Evolutionary conservation across 2,888 invertebrate species (phyloP).

Genomic region (Phorcus lineatus): DNA sequence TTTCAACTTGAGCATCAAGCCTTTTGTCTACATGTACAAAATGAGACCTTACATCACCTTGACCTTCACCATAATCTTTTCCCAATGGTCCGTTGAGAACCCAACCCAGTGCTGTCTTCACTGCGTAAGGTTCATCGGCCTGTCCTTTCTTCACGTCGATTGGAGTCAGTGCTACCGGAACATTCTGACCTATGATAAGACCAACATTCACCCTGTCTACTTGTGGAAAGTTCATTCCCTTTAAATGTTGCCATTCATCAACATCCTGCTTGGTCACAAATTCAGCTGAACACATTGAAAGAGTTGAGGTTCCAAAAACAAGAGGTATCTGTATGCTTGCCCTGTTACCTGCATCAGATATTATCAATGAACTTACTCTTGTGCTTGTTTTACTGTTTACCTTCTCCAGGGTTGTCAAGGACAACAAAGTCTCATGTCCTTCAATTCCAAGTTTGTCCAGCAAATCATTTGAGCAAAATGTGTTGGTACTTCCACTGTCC

Average conservation of each 20-base stretch:
- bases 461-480: neutral
- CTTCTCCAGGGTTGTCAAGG: neutral
- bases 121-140: slow-evolving; percentile 31
- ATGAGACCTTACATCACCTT: neutral
- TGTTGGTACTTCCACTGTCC: neutral
- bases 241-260: neutral
- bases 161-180: neutral
- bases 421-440: neutral
- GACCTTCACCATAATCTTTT: neutral
- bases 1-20: slow-evolving; percentile 89
- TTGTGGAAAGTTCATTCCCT: neutral
- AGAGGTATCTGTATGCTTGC: neutral
- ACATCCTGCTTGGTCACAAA: neutral
- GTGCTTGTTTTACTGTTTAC: neutral
- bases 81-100: slow-evolving; percentile 28
- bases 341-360: neutral
- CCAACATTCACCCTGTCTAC: neutral
- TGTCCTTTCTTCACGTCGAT: neutral
- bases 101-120: slow-evolving; percentile 32
- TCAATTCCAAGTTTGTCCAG: neutral
- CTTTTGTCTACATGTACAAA: slow-evolving; percentile 79
- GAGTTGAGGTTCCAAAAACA: neutral
- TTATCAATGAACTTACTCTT: neutral
- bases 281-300: neutral
- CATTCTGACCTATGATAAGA: neutral